Conservation (phyloP, 35 echinoderm and acorn worm genomes). For the Apostichopus parvimensis region DNA sequence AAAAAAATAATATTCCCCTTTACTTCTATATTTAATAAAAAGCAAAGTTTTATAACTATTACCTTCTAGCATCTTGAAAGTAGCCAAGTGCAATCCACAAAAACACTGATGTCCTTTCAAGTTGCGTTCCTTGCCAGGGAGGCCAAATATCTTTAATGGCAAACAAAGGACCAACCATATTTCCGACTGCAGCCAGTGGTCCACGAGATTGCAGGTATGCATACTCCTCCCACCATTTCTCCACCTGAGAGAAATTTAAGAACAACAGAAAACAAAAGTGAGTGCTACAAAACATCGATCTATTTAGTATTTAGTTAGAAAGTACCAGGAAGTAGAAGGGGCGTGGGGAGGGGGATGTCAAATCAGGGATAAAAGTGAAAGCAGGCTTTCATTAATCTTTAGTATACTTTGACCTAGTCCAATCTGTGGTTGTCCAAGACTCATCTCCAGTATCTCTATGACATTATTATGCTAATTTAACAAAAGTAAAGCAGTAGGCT, state of each 20-base stretch:
- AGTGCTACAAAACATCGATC: too few species aligned
- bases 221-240: slow-evolving; percentile 90
- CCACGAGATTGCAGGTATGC: slow-evolving; percentile 56
- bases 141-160: slow-evolving; percentile 73
- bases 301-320: too few species aligned
- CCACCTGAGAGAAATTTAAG: slow-evolving; percentile 52
- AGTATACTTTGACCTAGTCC: not conserved
- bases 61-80: slow-evolving; percentile 64
- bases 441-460: not conserved
- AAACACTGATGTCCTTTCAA: slow-evolving; percentile 65
- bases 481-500: not conserved
- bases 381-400: too few species aligned
- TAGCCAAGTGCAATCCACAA: slow-evolving; percentile 41
- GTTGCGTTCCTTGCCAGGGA: slow-evolving; percentile 63
- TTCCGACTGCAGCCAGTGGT: slow-evolving; percentile 61
- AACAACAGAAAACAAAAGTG: too few species aligned
- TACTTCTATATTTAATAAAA: too few species aligned
- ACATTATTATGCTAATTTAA: not conserved
- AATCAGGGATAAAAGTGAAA: not conserved
- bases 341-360: not conserved
- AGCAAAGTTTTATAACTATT: not conserved
- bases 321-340: not conserved
- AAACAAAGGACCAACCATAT: slow-evolving; percentile 66
- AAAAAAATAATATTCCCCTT: too few species aligned
- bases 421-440: not conserved